Percentiles rank a stretch among this genome's conserved stretches.
Evolutionary conservation across 2,113 vertebrate species (phyloP).

Genomic region (Thermophis baileyi): DNA sequence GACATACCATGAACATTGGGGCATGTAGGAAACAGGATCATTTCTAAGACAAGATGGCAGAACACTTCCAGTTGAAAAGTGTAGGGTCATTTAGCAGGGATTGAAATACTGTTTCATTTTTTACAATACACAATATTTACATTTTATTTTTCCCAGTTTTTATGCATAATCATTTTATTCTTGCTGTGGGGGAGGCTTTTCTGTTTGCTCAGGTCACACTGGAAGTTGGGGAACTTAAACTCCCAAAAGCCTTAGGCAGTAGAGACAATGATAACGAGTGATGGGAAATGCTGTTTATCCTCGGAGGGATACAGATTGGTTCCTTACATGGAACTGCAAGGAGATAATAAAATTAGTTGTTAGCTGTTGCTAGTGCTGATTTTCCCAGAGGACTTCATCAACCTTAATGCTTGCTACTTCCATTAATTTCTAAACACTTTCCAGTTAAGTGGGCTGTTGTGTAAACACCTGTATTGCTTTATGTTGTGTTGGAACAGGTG

Average conservation of each 20-base stretch:
- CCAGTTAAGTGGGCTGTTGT: background rate
- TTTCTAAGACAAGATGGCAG: background rate
- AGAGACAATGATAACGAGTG: background rate
- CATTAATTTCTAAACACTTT: background rate
- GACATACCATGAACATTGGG: background rate
- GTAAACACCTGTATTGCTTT: background rate
- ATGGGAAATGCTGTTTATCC: background rate
- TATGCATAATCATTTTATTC: background rate
- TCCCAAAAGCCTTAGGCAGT: background rate
- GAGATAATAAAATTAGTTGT: background rate
- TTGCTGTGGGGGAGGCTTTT: background rate
- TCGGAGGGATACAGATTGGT: background rate
- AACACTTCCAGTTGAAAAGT: background rate
- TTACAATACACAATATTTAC: background rate
- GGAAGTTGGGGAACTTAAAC: background rate
- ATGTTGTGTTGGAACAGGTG: background rate
- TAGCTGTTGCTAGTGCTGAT: background rate
- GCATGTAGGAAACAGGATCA: background rate
- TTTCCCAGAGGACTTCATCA: background rate
- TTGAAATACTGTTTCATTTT: background rate
- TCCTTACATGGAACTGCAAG: background rate
- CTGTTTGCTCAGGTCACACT: background rate
- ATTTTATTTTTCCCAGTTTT: background rate
- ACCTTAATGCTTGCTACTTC: background rate
- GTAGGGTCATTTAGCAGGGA: background rate